Percentiles rank a stretch among this genome's conserved stretches.
These are phyloP conservation scores for Clarias magur DNA, from an alignment of 2,113 vertebrate species.

Conservation along the genomic window DNA sequence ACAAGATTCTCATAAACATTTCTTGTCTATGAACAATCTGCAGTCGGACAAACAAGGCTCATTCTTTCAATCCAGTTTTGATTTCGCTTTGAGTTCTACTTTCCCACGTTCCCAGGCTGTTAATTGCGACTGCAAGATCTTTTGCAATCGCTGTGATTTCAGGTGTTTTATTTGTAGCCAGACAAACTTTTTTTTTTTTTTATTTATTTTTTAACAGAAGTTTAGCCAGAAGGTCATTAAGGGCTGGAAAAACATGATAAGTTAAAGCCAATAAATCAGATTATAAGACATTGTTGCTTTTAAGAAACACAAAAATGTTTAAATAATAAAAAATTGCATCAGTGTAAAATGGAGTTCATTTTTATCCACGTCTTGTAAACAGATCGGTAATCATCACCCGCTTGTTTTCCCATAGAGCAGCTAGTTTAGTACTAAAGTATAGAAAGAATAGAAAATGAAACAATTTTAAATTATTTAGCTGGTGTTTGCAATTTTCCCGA, in stretches of 20 bases:
- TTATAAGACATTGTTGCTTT: background rate
- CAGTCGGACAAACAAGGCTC: background rate
- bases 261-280: conserved; percentile 6
- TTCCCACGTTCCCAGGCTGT: conserved; percentile 7
- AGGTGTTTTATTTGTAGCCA: background rate
- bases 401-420: background rate
- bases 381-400: background rate
- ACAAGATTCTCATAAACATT: background rate
- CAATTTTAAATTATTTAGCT: background rate
- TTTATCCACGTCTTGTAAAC: background rate
- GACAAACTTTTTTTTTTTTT: background rate
- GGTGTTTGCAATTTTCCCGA: background rate
- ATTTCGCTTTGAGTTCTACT: background rate
- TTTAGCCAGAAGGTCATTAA: conserved; percentile 7
- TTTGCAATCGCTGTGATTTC: background rate
- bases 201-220: background rate
- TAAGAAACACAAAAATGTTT: background rate
- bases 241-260: conserved; percentile 1
- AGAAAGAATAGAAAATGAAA: background rate
- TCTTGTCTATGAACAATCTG: background rate
- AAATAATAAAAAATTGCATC: background rate
- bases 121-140: background rate
- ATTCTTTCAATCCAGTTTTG: background rate
- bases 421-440: background rate
- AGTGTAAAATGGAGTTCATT: background rate